phyloP scores from a whole-genome alignment of 2,888 invertebrate genomes.

The Acleris literana region DNA sequence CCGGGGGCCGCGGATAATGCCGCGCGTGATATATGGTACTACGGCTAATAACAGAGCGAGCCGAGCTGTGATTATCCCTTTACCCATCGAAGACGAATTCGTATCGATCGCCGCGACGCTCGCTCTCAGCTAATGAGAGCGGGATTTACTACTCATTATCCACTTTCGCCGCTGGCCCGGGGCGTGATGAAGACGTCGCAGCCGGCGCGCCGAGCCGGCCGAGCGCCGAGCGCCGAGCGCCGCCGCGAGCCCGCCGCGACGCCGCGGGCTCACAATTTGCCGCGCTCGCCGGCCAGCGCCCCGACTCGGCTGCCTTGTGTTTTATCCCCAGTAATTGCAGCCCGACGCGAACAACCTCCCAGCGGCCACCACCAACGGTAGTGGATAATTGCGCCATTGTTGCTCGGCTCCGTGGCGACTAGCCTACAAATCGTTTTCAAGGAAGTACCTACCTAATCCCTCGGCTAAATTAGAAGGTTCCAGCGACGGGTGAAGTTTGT shows the following conservation, averaged over 20 bases:
- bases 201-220: slow-evolving; percentile 60
- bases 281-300: slow-evolving; percentile 56
- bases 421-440: slow-evolving; percentile 66
- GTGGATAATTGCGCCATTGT: slow-evolving; percentile 79
- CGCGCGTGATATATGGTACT: slow-evolving; percentile 81
- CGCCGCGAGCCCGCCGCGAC: slow-evolving; percentile 43
- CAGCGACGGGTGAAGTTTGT: slow-evolving; percentile 61
- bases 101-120: slow-evolving; percentile 76
- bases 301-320: slow-evolving; percentile 70
- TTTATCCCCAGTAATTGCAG: slow-evolving; percentile 77
- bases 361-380: slow-evolving; percentile 67
- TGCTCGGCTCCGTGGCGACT: slow-evolving; percentile 60
- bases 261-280: slow-evolving; percentile 76
- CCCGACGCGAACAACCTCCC: slow-evolving; percentile 57
- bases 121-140: slow-evolving; percentile 78
- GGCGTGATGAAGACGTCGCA: slow-evolving; percentile 79
- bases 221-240: slow-evolving; percentile 42
- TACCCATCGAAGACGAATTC: slow-evolving; percentile 76
- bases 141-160: slow-evolving; percentile 81
- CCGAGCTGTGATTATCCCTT: slow-evolving; percentile 78
- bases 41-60: slow-evolving; percentile 78
- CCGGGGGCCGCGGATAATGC: slow-evolving; percentile 75
- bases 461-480: slow-evolving; percentile 69
- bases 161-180: slow-evolving; percentile 74
- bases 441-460: slow-evolving; percentile 54